Conservation (phyloP, 92 coral and sea anemone genomes). For the Phenganax stokvisi region DNA sequence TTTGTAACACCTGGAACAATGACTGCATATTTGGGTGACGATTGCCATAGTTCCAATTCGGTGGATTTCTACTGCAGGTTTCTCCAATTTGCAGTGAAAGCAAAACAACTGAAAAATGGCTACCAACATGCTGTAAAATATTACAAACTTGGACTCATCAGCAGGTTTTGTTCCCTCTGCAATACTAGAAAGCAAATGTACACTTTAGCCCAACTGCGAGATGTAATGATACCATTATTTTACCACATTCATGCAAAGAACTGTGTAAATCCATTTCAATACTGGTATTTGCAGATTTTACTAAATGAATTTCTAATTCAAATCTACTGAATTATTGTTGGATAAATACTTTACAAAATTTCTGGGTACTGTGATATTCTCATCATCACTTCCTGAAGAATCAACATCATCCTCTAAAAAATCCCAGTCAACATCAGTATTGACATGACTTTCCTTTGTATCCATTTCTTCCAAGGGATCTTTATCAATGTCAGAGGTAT, state of each 20-base stretch:
- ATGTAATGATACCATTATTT: not conserved
- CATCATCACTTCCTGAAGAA: conserved; percentile 21
- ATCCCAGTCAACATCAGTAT: conserved; percentile 26
- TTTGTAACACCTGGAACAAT: not conserved
- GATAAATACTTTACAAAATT: not conserved
- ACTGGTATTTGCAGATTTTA: not conserved
- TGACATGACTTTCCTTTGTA: not conserved
- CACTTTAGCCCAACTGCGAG: not conserved
- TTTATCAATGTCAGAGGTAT: not conserved
- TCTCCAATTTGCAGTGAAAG: conserved; percentile 10
- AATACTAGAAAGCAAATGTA: not conserved
- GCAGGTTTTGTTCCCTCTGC: conserved; percentile 7
- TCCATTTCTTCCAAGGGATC: conserved; percentile 2
- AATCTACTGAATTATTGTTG: not conserved
- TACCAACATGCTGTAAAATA: conserved; percentile 15
- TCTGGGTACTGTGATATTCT: conserved; percentile 9
- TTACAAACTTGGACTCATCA: conserved; percentile 7
- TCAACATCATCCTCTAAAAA: conserved; percentile 22
- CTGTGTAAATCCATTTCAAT: not conserved
- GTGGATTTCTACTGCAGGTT: conserved; percentile 12
- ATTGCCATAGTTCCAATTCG: conserved; percentile 17
- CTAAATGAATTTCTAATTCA: not conserved
- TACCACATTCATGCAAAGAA: not conserved
- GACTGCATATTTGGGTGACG: conserved; percentile 18
- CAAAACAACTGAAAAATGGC: conserved; percentile 8